Evolutionary conservation across 2,888 invertebrate species (phyloP), one percentile per base, ranked within the genome.

Genomic region (Torymus texanus): DNA sequence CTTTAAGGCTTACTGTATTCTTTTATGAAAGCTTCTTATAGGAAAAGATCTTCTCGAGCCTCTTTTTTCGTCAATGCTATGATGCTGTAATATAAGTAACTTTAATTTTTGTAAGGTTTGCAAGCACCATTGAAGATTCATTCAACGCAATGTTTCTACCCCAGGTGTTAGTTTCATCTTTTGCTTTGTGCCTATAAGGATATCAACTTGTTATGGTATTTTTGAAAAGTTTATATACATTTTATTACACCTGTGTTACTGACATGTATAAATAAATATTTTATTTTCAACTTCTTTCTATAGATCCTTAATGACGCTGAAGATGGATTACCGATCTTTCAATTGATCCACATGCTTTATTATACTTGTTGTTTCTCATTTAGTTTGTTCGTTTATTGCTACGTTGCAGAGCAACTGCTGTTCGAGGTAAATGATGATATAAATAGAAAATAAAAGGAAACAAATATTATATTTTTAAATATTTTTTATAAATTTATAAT

Each of bases 121-220:
- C 82, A 5, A 72, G 51, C 13, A 41, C 73, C 2, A 81, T 84
- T 13, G 84, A 84, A 56, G 78, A 84, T 18, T 75, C 83, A 0
- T 86, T 87, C 75, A 85, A 84, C 21, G 8, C 81, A 3, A 83
- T 82, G 53, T 78, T 85, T 51, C 82, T 85, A 2, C 72, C 75
- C 10, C 84, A 84, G 71, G 83, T 82, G 51, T 5, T 83, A 10
- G 71, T 78, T 5, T 82, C 73, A 65, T 81, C 82, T 0, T 65
- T 83, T 5, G 82, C 83, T 18, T 81, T 84, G 53, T 87, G 84
- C 50, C 70, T 85, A 0, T 84, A 84, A 58, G 86, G 84, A 65
- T 87, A 83, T 55, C 83, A 78, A 11, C 80, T 83, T 76, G 78
- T 84, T 59, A 78, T 76, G 53, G 86, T 85, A 24, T 24, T 24